Conservation (phyloP, 2,888 invertebrate species). For the Urechis unicinctus region DNA sequence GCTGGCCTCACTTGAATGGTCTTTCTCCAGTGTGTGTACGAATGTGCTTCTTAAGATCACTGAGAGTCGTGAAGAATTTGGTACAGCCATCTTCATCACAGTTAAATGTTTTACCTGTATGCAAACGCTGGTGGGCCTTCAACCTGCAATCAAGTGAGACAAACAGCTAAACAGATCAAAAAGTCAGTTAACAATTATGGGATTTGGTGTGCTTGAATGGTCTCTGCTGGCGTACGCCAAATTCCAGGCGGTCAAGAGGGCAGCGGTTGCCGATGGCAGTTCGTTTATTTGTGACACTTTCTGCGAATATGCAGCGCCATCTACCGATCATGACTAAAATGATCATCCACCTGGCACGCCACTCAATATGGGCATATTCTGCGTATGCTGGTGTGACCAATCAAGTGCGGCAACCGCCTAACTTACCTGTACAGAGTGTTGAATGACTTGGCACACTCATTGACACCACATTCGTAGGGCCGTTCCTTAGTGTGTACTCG, state of each 20-base stretch:
- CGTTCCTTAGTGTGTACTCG: slow-evolving; percentile 87
- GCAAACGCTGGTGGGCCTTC: slow-evolving; percentile 78
- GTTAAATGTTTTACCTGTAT: slow-evolving; percentile 91
- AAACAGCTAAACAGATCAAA: neutral
- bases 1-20: slow-evolving; percentile 46
- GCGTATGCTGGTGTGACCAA: too few relatives aligned
- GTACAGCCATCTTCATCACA: slow-evolving; percentile 75
- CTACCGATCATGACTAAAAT: too few relatives aligned
- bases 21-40: slow-evolving; percentile 83
- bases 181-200: too few relatives aligned
- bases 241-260: too few relatives aligned
- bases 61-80: slow-evolving; percentile 87
- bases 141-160: slow-evolving; percentile 27
- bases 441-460: slow-evolving; percentile 84
- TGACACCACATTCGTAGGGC: slow-evolving; percentile 79
- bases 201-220: too few relatives aligned
- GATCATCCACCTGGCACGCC: too few relatives aligned
- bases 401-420: neutral
- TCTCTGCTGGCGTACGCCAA: too few relatives aligned
- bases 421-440: slow-evolving; percentile 80
- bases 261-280: too few relatives aligned
- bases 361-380: neutral
- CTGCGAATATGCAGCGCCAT: too few relatives aligned
- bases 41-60: slow-evolving; percentile 89
- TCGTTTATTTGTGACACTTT: too few relatives aligned